A percentile compares a stretch with the other conserved stretches of the same genome.
phyloP scores from a whole-genome alignment of 1,140 invertebrate species.

The Bursaphelenchus mucronatus region DNA sequence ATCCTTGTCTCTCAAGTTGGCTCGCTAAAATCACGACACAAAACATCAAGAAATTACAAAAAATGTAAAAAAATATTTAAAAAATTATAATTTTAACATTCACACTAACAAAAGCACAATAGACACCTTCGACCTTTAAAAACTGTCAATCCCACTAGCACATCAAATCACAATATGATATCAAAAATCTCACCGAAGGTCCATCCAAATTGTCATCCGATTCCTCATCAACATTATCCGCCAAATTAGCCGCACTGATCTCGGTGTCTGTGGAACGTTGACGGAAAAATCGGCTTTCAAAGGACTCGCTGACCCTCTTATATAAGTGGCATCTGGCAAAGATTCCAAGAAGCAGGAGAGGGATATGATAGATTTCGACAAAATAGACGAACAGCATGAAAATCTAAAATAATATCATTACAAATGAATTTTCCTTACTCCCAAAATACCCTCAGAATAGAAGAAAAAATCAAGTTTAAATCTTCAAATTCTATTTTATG shows the following conservation, averaged over 20 bases:
- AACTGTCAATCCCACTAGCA: background rate
- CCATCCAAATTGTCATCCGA: slow-evolving; percentile 11
- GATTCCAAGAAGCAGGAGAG: slow-evolving; percentile 45
- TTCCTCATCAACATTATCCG: slow-evolving; percentile 23
- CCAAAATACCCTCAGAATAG: slow-evolving; percentile 3
- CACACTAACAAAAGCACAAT: no score
- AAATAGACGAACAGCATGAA: slow-evolving; percentile 48
- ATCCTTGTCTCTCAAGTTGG: no score
- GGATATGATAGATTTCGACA: slow-evolving; percentile 53
- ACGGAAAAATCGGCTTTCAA: slow-evolving; percentile 21
- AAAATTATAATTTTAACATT: no score
- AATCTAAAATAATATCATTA: slow-evolving; percentile 30
- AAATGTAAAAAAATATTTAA: no score
- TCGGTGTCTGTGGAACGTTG: background rate
- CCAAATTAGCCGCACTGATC: background rate
- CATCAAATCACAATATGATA: slow-evolving; percentile 20
- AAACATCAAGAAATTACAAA: no score
- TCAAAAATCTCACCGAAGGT: slow-evolving; percentile 5
- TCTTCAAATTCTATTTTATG: background rate
- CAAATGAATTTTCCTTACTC: background rate
- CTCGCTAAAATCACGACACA: no score
- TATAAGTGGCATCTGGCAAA: slow-evolving; percentile 36
- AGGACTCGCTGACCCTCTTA: slow-evolving; percentile 21
- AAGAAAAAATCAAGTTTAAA: slow-evolving; percentile 9
- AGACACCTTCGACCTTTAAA: no score